Percentiles rank a stretch among this genome's conserved stretches.
Evolutionary conservation across 2,113 vertebrate species (phyloP).

Genomic region (Amphilophus citrinellus): DNA sequence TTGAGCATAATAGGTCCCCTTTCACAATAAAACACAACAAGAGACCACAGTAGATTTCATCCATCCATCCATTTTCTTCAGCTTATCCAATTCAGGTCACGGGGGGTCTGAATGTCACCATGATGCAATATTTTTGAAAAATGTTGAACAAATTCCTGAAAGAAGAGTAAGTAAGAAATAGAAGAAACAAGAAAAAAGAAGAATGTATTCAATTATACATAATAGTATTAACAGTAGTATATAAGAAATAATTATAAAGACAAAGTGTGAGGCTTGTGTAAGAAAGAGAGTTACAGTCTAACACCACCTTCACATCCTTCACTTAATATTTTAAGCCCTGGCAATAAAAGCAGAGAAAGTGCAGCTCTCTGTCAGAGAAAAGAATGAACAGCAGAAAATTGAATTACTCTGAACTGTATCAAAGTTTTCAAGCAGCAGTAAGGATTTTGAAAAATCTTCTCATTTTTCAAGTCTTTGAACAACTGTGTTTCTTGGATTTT

Average conservation of each 20-base stretch:
- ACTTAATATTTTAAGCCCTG: conserved; percentile 6
- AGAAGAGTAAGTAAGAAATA: conserved; percentile 1
- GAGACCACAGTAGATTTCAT: no score
- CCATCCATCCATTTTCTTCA: no score
- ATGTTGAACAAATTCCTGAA: not conserved
- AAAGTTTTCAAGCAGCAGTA: conserved; percentile 42
- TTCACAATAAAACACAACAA: not conserved
- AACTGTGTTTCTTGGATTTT: conserved; percentile 27
- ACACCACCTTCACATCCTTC: conserved; percentile 4
- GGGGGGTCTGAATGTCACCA: not conserved
- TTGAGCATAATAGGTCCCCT: no score
- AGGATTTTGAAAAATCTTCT: conserved; percentile 41
- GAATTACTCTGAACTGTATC: conserved; percentile 28
- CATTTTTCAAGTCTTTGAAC: conserved; percentile 27
- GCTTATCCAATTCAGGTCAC: no score
- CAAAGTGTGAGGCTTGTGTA: not conserved
- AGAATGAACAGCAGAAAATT: conserved; percentile 38
- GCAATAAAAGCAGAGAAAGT: conserved; percentile 10
- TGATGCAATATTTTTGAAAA: conserved; percentile 6
- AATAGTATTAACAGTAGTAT: not conserved
- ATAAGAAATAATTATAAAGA: not conserved
- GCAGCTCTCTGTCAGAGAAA: conserved; percentile 20
- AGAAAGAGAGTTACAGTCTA: conserved; percentile 3
- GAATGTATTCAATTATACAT: not conserved
- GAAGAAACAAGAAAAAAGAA: not conserved